Percentiles rank a stretch among this genome's conserved stretches.
phyloP scores from a whole-genome alignment of 2,113 vertebrate genomes.

The Phoxinus phoxinus region DNA sequence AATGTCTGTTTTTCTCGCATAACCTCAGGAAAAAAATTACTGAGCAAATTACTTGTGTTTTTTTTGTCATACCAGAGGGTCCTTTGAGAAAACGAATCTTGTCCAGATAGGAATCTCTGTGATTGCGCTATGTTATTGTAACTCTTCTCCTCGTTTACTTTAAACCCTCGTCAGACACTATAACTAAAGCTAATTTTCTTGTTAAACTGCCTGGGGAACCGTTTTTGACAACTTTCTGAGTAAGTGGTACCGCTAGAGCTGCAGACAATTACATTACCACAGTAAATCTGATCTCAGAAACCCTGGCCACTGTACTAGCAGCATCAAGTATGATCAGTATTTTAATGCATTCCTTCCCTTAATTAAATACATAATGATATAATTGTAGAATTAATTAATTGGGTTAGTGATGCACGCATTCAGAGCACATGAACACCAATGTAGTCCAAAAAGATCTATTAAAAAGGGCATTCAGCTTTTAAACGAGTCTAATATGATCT shows the following conservation, averaged over 20 bases:
- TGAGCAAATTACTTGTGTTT: background rate
- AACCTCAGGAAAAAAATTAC: background rate
- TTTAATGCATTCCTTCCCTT: background rate
- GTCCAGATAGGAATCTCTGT: slow-evolving; percentile 1
- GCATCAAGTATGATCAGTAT: background rate
- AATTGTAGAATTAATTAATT: background rate
- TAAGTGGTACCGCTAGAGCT: background rate
- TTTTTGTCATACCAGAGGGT: background rate
- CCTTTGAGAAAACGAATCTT: slow-evolving; percentile 7
- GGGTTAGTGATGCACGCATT: background rate
- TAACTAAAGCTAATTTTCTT: slow-evolving; percentile 15
- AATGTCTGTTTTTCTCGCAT: slow-evolving; percentile 21
- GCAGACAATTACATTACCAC: background rate
- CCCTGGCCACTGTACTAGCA: background rate
- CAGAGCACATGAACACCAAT: background rate
- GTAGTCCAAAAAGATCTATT: background rate
- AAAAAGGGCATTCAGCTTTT: too few relatives aligned
- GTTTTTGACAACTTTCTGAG: background rate
- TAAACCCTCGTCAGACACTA: background rate
- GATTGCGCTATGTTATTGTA: slow-evolving; percentile 27
- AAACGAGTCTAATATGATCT: too few relatives aligned
- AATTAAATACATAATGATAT: slow-evolving; percentile 10
- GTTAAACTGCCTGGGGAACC: background rate
- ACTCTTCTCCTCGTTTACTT: slow-evolving; percentile 12
- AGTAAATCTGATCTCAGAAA: background rate